Evolutionary conservation across 1,140 invertebrate species (phyloP).

Genomic region (Atta cephalotes): DNA sequence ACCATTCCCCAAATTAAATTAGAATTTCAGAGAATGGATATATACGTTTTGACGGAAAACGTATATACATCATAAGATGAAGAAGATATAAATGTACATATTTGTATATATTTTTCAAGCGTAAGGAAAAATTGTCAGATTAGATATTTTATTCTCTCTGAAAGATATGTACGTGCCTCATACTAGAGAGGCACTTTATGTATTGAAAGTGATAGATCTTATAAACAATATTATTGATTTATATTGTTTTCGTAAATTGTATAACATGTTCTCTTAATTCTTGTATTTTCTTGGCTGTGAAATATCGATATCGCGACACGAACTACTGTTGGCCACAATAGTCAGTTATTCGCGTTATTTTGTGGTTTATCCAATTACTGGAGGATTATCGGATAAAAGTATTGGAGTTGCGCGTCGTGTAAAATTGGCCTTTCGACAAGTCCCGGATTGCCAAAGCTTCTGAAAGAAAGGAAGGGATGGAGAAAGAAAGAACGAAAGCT

Average conservation of each 20-base stretch:
- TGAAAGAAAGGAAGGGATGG: neutral
- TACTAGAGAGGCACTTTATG: neutral
- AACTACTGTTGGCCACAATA: neutral
- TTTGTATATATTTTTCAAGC: neutral
- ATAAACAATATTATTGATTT: neutral
- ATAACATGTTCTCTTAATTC: slow-evolving; percentile 4
- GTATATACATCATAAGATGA: neutral
- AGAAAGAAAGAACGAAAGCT: slow-evolving; percentile 12
- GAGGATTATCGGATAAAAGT: slow-evolving; percentile 53
- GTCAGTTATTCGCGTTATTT: slow-evolving; percentile 42
- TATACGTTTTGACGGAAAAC: neutral
- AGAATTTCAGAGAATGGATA: neutral
- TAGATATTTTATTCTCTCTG: slow-evolving; percentile 27
- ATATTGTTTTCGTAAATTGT: slow-evolving; percentile 11
- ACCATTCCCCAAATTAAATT: neutral
- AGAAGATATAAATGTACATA: neutral
- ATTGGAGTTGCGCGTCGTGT: slow-evolving; percentile 47
- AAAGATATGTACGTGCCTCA: neutral
- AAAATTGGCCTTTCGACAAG: slow-evolving; percentile 53
- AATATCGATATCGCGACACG: slow-evolving; percentile 28
- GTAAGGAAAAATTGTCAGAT: neutral
- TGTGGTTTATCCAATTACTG: slow-evolving; percentile 48
- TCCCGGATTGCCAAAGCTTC: slow-evolving; percentile 30
- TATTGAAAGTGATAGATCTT: neutral
- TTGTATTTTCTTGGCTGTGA: slow-evolving; percentile 18